Evolutionary conservation across 2,888 invertebrate species (phyloP).

Genomic region (Teleiodes luculella): DNA sequence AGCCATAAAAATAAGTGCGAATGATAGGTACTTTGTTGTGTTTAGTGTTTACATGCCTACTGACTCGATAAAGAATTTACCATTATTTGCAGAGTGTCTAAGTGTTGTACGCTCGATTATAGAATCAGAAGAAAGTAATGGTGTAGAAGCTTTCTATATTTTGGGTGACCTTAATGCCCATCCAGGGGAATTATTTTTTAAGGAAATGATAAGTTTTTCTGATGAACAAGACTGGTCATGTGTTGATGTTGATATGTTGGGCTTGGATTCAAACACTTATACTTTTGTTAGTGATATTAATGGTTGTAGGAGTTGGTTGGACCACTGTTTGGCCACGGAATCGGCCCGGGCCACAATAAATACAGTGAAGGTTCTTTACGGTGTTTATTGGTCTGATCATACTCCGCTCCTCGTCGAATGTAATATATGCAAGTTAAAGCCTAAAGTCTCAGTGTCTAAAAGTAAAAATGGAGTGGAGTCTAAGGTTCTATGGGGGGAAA

Average conservation of each 20-base stretch:
- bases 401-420: background rate
- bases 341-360: background rate
- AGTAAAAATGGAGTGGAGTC: too few relatives aligned
- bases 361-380: background rate
- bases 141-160: background rate
- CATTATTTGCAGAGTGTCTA: conserved; percentile 21
- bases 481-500: background rate
- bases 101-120: background rate
- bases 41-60: conserved; percentile 26
- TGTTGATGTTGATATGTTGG: background rate
- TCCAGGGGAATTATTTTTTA: background rate
- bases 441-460: too few relatives aligned
- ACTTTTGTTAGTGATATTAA: background rate
- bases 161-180: background rate
- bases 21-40: conserved; percentile 14
- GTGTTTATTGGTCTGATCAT: background rate
- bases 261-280: background rate
- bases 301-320: background rate
- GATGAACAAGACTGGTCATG: background rate
- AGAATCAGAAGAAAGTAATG: background rate
- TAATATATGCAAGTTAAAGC: background rate
- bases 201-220: background rate
- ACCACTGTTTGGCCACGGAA: background rate
- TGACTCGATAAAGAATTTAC: conserved; percentile 13
- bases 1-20: conserved; percentile 15